phyloP scores from a whole-genome alignment of 2,888 invertebrate species.

The Eustalomyia histrio region DNA sequence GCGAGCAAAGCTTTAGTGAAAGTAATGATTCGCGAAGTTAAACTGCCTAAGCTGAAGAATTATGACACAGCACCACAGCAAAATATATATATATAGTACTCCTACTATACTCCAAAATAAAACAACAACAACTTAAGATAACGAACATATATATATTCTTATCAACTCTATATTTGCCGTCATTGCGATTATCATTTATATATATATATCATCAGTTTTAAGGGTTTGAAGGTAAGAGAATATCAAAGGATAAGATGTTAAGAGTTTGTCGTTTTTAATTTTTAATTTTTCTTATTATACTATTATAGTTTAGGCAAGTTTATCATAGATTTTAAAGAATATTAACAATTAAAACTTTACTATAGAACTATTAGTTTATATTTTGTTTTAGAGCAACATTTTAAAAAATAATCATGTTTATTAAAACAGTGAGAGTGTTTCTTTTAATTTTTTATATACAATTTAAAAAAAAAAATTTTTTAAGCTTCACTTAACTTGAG shows the following conservation, averaged over 20 bases:
- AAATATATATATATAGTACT: slow-evolving; percentile 11
- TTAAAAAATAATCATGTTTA: slow-evolving; percentile 1
- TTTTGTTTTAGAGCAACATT: slow-evolving; percentile 21
- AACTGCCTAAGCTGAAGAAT: slow-evolving; percentile 59
- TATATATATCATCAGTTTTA: slow-evolving; percentile 11
- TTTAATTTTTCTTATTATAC: slow-evolving; percentile 18
- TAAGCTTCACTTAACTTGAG: too few relatives aligned
- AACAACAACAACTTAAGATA: slow-evolving; percentile 3
- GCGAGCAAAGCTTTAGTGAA: slow-evolving; percentile 80
- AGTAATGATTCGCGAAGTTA: slow-evolving; percentile 80
- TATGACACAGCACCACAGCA: slow-evolving; percentile 24
- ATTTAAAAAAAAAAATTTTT: too few relatives aligned
- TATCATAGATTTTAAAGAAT: slow-evolving; percentile 30
- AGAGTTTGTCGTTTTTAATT: slow-evolving; percentile 28
- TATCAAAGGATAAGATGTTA: too few relatives aligned
- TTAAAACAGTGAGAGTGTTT: slow-evolving; percentile 14
- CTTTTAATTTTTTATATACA: background rate
- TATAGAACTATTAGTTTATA: slow-evolving; percentile 2
- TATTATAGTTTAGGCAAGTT: slow-evolving; percentile 45
- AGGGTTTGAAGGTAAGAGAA: slow-evolving; percentile 33
- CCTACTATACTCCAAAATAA: background rate
- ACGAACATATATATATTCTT: background rate
- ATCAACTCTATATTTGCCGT: background rate
- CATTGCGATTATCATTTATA: slow-evolving; percentile 15
- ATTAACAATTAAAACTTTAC: slow-evolving; percentile 13